These are phyloP conservation scores for Delichon dasypus DNA, from an alignment of 2,797 vertebrate genomes.

Conservation along the genomic window DNA sequence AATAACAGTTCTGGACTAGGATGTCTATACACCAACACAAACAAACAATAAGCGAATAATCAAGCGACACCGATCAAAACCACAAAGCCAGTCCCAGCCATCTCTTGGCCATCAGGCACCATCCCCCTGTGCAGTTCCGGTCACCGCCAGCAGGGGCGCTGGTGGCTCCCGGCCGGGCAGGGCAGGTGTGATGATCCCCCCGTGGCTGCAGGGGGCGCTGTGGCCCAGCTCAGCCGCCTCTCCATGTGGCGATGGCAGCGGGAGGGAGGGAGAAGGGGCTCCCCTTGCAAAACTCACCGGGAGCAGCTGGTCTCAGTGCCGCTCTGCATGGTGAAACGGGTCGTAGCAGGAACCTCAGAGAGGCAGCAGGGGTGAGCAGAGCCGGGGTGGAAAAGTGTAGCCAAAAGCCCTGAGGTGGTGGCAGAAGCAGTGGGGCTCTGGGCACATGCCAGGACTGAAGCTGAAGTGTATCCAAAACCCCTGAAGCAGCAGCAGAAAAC, in stretches of 20 bases:
- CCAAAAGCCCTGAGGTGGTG: background rate
- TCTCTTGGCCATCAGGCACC: background rate
- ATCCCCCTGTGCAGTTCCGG: background rate
- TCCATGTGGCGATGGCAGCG: background rate
- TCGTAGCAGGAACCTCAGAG: background rate
- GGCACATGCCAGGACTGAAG: background rate
- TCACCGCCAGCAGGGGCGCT: background rate
- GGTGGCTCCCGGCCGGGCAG: background rate
- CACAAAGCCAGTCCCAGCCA: background rate
- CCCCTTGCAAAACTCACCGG: background rate
- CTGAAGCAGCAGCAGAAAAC: background rate
- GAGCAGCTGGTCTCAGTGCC: background rate
- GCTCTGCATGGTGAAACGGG: background rate
- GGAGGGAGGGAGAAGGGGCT: background rate
- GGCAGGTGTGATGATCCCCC: background rate
- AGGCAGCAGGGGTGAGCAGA: background rate
- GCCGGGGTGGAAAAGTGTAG: background rate
- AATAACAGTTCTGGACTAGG: background rate
- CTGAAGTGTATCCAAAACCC: background rate
- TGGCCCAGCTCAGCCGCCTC: background rate
- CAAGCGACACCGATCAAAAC: background rate
- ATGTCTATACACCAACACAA: background rate
- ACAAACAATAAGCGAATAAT: background rate
- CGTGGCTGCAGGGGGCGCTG: background rate
- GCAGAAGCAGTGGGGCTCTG: background rate